Evolutionary conservation across 2,113 vertebrate species (phyloP).

Genomic region (Seriola dumerili): DNA sequence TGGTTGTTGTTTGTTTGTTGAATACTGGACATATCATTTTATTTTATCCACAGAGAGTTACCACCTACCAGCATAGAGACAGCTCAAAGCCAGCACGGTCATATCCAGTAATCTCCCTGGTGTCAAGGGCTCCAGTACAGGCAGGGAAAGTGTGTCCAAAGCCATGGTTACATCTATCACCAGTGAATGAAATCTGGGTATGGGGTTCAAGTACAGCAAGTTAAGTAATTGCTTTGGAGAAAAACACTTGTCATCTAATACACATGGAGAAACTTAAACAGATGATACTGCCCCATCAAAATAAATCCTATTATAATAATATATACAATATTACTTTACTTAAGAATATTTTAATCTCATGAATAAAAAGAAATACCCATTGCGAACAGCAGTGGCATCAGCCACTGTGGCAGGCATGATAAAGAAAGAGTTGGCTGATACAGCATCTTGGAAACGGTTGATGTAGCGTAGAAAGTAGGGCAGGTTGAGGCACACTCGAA

Average conservation of each 20-base stretch:
- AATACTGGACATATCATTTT: neutral
- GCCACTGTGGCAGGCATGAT: constrained; percentile 99
- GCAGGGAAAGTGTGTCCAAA: constrained; percentile 95
- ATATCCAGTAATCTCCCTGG: constrained; percentile 95
- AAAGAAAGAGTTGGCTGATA: constrained; percentile 97
- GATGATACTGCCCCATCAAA: neutral
- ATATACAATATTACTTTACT: neutral
- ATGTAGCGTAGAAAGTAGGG: constrained; percentile 98
- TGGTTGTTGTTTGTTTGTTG: neutral
- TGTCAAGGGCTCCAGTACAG: constrained; percentile 95
- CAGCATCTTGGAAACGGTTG: constrained; percentile 99
- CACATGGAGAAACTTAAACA: neutral
- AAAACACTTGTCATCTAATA: neutral
- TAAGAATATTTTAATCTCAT: neutral
- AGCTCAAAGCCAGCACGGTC: constrained; percentile 97
- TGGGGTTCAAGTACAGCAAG: neutral
- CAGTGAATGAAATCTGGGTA: constrained; percentile 93
- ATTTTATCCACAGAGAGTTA: neutral
- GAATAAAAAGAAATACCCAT: constrained; percentile 85
- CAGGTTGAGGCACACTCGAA: constrained; percentile 97
- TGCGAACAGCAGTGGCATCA: constrained; percentile 97
- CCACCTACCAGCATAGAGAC: constrained; percentile 94
- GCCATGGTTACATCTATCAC: constrained; percentile 99
- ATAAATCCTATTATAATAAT: neutral
- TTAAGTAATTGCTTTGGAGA: neutral